A percentile compares a stretch with the other conserved stretches of the same genome.
Evolutionary conservation across 2,797 vertebrate species (phyloP).

Genomic region (Peromyscus nudipes): DNA sequence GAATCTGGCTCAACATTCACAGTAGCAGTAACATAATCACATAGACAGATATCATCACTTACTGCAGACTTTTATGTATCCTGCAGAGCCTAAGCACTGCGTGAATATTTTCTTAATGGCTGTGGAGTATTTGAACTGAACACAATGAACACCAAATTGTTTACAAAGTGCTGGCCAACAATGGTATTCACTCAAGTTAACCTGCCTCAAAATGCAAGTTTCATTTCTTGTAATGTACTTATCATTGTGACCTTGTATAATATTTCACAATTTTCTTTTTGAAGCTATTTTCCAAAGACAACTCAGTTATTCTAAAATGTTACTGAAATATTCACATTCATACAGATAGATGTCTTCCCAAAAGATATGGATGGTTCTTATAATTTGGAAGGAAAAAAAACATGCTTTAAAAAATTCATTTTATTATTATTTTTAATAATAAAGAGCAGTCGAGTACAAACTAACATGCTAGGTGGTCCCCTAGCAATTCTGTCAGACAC

Average conservation of each 20-base stretch:
- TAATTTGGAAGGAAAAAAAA: background rate
- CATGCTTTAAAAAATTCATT: background rate
- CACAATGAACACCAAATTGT: conserved; percentile 41
- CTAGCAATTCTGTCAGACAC: background rate
- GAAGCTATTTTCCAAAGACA: background rate
- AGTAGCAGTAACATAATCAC: background rate
- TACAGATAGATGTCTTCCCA: background rate
- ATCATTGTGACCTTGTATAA: background rate
- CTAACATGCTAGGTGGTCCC: background rate
- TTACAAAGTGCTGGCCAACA: conserved; percentile 55
- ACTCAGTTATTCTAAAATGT: background rate
- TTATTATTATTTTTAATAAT: background rate
- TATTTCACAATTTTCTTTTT: background rate
- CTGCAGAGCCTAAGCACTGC: conserved; percentile 1
- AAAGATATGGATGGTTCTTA: background rate
- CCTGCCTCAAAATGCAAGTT: background rate
- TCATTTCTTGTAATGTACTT: conserved; percentile 34
- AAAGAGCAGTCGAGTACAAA: background rate
- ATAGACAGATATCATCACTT: background rate
- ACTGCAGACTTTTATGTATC: conserved; percentile 1
- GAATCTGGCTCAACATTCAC: conserved; percentile 47
- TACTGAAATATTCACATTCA: background rate
- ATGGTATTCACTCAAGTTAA: conserved; percentile 30
- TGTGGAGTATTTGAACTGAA: conserved; percentile 58
- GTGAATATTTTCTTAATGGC: conserved; percentile 62